Base-by-base conservation (phyloP, 2,113 vertebrate species). In the Cinclus cinclus region DNA sequence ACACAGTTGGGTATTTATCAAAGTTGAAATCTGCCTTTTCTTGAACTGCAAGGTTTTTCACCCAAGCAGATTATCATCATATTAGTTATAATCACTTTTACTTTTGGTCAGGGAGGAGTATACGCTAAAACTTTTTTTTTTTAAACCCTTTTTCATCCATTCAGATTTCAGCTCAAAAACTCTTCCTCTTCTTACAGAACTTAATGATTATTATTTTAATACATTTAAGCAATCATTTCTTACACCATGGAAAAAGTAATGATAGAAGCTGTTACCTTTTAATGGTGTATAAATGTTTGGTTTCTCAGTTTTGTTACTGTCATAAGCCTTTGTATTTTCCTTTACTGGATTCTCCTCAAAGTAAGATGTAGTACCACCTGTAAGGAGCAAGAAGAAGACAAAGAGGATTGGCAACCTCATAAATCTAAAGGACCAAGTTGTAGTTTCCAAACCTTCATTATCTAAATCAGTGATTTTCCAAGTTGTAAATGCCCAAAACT, bases 181-280 rank as follows among this genome's bases (percentile, higher is more conserved):
- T 53, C 14, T 4, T 11, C 7, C 4, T 76, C 64, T 83, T 58
- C 22, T 58, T 64, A 85, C 0, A 62, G n/a, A 73, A 35, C 30
- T 27, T 19, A 73, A 86, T 28, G 2, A 62, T 3, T 11, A 7
- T 56, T 1, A 56, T 44, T 71, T 68, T 23, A 91, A 50, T n/a
- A 15, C 23, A 64, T 60, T 64, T 56, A 79, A 71, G 15, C 41
- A 65, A 70, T 37, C 7, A 16, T 12, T 49, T 93, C 17, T 33
- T 50, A 81, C 42, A 31, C 15, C 7, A 28, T 6, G 7, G 42
- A 52, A 71, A 55, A 85, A 22, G 4, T 30, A 46, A 20, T 35
- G 11, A 49, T 44, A 69, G 88, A 90, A 86, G 9, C 6, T 52
- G 25, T 71, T 95, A 97, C 96, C 96, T 92, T 52, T 94, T n/a